These are phyloP conservation scores for Ramphastos sulfuratus DNA, from an alignment of 2,113 vertebrate species.

Conservation along the genomic window DNA sequence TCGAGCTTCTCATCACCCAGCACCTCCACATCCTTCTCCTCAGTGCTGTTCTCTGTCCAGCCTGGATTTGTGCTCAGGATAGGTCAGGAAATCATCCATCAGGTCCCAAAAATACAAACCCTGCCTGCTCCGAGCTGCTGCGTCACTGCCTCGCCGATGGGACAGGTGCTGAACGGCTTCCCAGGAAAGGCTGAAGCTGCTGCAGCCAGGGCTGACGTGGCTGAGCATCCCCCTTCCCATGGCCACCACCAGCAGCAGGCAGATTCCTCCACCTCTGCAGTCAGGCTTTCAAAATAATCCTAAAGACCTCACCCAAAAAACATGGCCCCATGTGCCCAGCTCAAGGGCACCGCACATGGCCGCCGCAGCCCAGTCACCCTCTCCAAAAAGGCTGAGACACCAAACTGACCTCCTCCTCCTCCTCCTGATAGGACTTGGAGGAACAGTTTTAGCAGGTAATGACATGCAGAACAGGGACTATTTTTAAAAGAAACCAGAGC, in stretches of 20 bases:
- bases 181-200: not conserved
- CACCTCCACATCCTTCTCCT: no score
- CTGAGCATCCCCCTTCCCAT: not conserved
- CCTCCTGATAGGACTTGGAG: not conserved
- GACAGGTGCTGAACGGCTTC: not conserved
- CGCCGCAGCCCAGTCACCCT: fast-evolving
- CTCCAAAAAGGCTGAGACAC: not conserved
- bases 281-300: not conserved
- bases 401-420: not conserved
- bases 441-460: slow-evolving; percentile 17
- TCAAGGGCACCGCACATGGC: not conserved
- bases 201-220: not conserved
- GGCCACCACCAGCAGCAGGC: fast-evolving
- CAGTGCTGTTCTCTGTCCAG: no score
- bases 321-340: fast-evolving
- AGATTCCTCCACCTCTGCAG: not conserved
- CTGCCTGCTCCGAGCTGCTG: not conserved
- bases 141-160: not conserved
- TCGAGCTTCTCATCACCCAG: no score
- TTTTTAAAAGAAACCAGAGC: slow-evolving; percentile 13
- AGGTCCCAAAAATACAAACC: not conserved
- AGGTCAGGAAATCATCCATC: no score
- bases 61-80: no score
- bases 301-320: not conserved
- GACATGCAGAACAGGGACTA: not conserved